phyloP scores from a whole-genome alignment of 2,888 invertebrate genomes.

The Pemphredon lugubris region DNA sequence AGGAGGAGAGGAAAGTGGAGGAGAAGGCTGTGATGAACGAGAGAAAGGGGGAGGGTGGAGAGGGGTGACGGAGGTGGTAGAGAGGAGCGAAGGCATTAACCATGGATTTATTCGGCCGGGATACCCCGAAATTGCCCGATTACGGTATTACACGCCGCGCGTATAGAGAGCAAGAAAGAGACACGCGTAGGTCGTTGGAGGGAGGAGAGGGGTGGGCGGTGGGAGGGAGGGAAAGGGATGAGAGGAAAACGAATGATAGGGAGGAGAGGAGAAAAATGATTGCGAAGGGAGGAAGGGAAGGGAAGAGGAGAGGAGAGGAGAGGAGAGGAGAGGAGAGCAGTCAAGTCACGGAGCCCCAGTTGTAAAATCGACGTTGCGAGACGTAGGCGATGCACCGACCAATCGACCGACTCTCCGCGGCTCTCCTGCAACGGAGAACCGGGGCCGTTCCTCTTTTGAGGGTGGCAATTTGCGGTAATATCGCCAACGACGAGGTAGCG shows the following conservation, averaged over 20 bases:
- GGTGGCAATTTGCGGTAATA: constrained; percentile 81
- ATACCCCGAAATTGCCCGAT: constrained; percentile 78
- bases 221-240: constrained; percentile 27
- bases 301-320: constrained; percentile 9
- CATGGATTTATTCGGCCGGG: constrained; percentile 79
- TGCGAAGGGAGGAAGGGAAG: constrained; percentile 13
- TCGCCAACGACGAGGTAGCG: constrained; percentile 79
- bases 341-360: constrained; percentile 59
- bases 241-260: constrained; percentile 19
- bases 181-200: too few species aligned
- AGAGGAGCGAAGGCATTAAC: constrained; percentile 70
- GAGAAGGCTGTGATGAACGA: constrained; percentile 47
- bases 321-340: neutral
- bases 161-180: constrained; percentile 34
- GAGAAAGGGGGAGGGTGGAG: constrained; percentile 44
- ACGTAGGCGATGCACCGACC: constrained; percentile 72
- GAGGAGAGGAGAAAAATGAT: constrained; percentile 33
- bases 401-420: constrained; percentile 61
- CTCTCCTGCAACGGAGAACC: constrained; percentile 51
- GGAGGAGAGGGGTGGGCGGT: too few species aligned
- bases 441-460: constrained; percentile 75
- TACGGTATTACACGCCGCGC: constrained; percentile 76
- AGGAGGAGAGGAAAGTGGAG: constrained; percentile 44
- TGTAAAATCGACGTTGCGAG: constrained; percentile 72
- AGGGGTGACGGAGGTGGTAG: constrained; percentile 21